phyloP scores from a whole-genome alignment of 2,888 invertebrate genomes.

The Melinaea marsaeus region DNA sequence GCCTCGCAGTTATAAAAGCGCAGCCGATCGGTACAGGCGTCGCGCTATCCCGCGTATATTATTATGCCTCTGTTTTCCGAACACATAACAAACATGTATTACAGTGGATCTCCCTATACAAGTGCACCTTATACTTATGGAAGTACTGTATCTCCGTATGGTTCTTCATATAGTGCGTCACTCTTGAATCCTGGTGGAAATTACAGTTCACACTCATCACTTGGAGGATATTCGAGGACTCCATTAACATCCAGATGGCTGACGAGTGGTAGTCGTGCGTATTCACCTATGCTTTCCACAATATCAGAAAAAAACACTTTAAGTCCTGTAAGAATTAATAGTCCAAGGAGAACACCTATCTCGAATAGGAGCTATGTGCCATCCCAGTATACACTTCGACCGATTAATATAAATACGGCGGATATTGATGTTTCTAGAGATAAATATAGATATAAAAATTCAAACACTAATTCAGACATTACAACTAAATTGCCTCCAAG shows the following conservation, averaged over 20 bases:
- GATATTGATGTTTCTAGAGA: slow-evolving; percentile 90
- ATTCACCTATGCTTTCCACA: slow-evolving; percentile 85
- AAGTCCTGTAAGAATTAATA: slow-evolving; percentile 62
- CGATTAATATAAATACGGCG: slow-evolving; percentile 88
- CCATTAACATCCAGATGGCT: slow-evolving; percentile 62
- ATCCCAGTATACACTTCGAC: slow-evolving; percentile 74
- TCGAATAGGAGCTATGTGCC: slow-evolving; percentile 70
- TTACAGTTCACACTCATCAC: slow-evolving; percentile 71
- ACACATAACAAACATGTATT: slow-evolving; percentile 79
- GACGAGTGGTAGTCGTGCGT: slow-evolving; percentile 68
- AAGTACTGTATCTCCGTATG: slow-evolving; percentile 62
- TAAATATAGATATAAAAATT: slow-evolving; percentile 69
- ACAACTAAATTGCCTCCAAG: slow-evolving; percentile 33
- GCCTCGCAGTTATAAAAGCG: slow-evolving; percentile 42
- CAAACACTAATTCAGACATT: slow-evolving; percentile 35
- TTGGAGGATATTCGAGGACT: slow-evolving; percentile 77
- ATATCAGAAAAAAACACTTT: slow-evolving; percentile 76
- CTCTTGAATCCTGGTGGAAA: slow-evolving; percentile 71
- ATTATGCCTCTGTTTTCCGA: slow-evolving; percentile 84
- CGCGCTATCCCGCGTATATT: slow-evolving; percentile 45
- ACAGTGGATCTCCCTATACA: slow-evolving; percentile 69
- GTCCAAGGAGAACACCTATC: slow-evolving; percentile 69
- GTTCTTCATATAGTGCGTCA: slow-evolving; percentile 69
- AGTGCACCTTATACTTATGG: slow-evolving; percentile 69
- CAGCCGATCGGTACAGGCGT: slow-evolving; percentile 39